A percentile compares a stretch with the other conserved stretches of the same genome.
phyloP scores from a whole-genome alignment of 35 echinoderm and acorn worm genomes.

The Heliocidaris tuberculata region DNA sequence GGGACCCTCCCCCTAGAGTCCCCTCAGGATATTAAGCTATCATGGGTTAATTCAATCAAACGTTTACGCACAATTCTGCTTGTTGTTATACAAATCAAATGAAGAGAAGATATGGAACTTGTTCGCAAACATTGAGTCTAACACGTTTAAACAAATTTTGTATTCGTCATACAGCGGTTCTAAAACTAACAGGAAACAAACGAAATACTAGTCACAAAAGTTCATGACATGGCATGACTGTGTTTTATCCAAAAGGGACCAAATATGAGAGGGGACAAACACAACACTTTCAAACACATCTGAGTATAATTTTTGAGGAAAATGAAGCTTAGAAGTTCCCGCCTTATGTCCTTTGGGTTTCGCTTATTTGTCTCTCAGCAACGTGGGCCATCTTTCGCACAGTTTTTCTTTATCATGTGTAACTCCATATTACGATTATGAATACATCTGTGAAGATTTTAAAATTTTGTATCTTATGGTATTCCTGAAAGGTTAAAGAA shows the following conservation, averaged over 20 bases:
- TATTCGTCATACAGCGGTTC: not conserved
- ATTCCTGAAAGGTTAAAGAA: not conserved
- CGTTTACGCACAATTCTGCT: not conserved
- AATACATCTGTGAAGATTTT: not conserved
- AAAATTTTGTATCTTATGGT: not conserved
- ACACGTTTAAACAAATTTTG: not conserved
- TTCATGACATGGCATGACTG: not conserved
- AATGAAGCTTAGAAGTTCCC: not conserved
- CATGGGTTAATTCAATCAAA: not conserved
- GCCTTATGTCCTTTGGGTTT: not conserved
- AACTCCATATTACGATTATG: not conserved
- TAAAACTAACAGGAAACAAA: not conserved
- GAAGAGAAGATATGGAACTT: not conserved
- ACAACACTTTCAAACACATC: not conserved
- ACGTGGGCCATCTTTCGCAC: too few species aligned
- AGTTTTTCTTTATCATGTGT: too few species aligned
- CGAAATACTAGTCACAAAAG: not conserved
- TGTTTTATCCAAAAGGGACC: not conserved
- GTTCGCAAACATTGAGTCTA: not conserved
- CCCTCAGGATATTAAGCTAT: not conserved
- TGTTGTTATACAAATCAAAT: constrained; percentile 13
- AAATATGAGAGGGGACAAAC: not conserved
- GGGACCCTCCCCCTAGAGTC: not conserved
- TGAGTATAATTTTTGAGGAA: not conserved
- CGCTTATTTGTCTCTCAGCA: not conserved